Percentiles rank a stretch among this genome's conserved stretches.
These are phyloP conservation scores for Pseudochirops cupreus DNA, from an alignment of 2,797 vertebrate species.

Conservation along the genomic window DNA sequence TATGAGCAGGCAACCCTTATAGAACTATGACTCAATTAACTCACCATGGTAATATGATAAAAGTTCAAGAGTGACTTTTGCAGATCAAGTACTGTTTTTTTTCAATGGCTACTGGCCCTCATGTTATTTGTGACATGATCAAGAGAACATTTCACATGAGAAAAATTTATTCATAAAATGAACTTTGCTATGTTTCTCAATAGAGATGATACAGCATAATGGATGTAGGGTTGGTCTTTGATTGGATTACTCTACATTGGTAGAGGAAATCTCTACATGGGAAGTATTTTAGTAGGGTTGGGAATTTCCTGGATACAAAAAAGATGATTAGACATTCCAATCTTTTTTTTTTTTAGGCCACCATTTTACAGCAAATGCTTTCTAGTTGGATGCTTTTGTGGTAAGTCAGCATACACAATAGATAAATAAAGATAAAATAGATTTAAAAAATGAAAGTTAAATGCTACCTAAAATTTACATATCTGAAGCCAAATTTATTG, in stretches of 20 bases:
- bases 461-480: background rate
- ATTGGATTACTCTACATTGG: background rate
- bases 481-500: background rate
- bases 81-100: background rate
- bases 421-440: background rate
- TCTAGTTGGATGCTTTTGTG: background rate
- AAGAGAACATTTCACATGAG: background rate
- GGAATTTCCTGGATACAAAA: background rate
- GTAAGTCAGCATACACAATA: background rate
- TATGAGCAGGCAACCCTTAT: background rate
- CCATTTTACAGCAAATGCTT: background rate
- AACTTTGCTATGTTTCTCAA: background rate
- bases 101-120: background rate
- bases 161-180: background rate
- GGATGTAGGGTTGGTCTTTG: background rate
- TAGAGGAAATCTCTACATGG: background rate
- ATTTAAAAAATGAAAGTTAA: background rate
- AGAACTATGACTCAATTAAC: background rate
- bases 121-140: background rate
- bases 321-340: background rate
- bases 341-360: background rate
- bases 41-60: background rate
- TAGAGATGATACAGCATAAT: background rate
- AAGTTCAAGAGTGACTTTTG: background rate
- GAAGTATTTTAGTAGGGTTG: background rate